Base-by-base conservation (phyloP, 2,113 vertebrate species). In the Prietella phreatophila region DNA sequence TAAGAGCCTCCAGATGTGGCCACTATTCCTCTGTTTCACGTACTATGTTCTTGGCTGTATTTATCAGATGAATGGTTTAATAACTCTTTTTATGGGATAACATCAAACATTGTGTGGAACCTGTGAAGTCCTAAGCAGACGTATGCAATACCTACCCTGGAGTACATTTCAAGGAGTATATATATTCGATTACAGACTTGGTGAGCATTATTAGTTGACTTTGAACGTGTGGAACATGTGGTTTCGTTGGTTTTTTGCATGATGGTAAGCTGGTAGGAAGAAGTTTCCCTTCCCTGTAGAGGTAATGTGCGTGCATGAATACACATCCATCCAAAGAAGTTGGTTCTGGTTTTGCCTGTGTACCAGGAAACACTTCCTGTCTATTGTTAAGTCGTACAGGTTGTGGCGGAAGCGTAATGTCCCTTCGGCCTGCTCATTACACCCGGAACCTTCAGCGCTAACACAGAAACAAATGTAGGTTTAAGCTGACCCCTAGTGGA, bases 401-500 rank as follows among this genome's bases (percentile, higher is more conserved):
- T 75, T 75, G 33, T 39, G 22, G 2, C 33, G 10, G 36, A 73
- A 39, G 69, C 36, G 10, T 73, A 39, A 73, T 73, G 17, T 22
- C 2, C 19, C 17, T 39, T 76, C 10, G 25, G 27, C 22, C 39
- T 76, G 22, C 73, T 47, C 10, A 5, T 50, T 15, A 78, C n/a
- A 25, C 39, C 20, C 39, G 4, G 19, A 22, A 75, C 2, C 71
- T 39, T 75, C 69, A 39, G 39, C 19, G 0, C 4, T 27, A 50
- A 7, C n/a, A n/a, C 25, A 15, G 75, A 14, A 6, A 78, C 42
- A 78, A 50, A 53, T 7, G 4, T 47, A 50, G 5, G 25, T n/a
- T 50, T 78, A 53, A 25, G 15, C 75, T 78, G 75, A 53, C 75
- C 42, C 15, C 75, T 78, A n/a, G 75, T 78, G 75, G 75, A 78